These are phyloP conservation scores for Rugalucina vietnamica DNA, from an alignment of 2,888 invertebrate species.

Conservation along the genomic window DNA sequence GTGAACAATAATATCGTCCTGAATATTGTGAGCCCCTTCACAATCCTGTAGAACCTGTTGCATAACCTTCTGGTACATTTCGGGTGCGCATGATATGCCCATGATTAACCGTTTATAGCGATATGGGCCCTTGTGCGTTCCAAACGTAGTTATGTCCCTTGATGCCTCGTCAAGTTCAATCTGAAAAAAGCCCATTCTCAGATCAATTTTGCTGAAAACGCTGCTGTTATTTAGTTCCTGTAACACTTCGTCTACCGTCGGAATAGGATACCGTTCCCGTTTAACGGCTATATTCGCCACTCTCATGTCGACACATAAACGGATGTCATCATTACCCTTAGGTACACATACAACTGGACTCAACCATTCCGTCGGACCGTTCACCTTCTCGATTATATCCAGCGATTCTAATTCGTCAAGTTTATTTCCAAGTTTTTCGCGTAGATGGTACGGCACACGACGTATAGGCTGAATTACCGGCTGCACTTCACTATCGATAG, in stretches of 20 bases:
- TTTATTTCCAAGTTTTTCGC: conserved; percentile 17
- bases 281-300: conserved; percentile 39
- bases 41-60: conserved; percentile 38
- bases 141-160: conserved; percentile 50
- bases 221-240: conserved; percentile 41
- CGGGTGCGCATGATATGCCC: conserved; percentile 49
- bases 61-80: conserved; percentile 55
- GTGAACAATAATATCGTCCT: conserved; percentile 61
- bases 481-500: not conserved
- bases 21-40: conserved; percentile 49
- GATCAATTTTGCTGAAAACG: conserved; percentile 50
- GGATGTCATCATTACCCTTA: conserved; percentile 31
- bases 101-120: conserved; percentile 45
- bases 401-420: conserved; percentile 16
- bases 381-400: conserved; percentile 41
- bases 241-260: conserved; percentile 33
- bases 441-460: too few relatives aligned
- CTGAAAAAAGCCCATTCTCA: conserved; percentile 65
- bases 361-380: conserved; percentile 33
- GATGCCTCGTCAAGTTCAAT: conserved; percentile 34
- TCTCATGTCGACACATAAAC: conserved; percentile 52
- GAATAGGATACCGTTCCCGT: conserved; percentile 38
- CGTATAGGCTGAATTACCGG: conserved; percentile 14
- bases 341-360: conserved; percentile 39
- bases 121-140: conserved; percentile 52